A percentile compares a stretch with the other conserved stretches of the same genome.
Evolutionary conservation across 1,140 invertebrate species (phyloP).

Genomic region (Belonocnema kinseyi): DNA sequence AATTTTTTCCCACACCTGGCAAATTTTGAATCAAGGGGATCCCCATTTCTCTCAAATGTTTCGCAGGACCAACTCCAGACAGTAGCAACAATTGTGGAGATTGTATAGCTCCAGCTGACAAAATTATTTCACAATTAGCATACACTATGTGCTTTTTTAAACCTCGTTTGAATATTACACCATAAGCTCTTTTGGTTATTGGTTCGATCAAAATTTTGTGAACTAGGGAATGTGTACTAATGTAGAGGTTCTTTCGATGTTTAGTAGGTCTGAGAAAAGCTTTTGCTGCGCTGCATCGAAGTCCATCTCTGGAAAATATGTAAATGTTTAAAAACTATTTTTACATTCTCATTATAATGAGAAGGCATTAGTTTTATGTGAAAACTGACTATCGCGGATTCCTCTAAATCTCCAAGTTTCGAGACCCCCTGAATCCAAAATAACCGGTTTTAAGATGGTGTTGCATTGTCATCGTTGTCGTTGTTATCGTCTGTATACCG

Average conservation of each 20-base stretch:
- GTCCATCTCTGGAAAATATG: constrained; percentile 78
- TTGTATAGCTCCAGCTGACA: constrained; percentile 83
- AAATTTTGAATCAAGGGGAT: constrained; percentile 76
- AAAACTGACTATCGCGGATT: too few relatives aligned
- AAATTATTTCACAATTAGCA: constrained; percentile 82
- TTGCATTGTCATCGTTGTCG: too few relatives aligned
- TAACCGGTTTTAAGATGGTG: too few relatives aligned
- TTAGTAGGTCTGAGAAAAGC: constrained; percentile 85
- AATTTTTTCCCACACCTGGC: constrained; percentile 87
- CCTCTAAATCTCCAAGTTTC: too few relatives aligned
- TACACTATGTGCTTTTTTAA: constrained; percentile 71
- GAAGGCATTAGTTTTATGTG: too few relatives aligned
- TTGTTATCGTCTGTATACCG: too few relatives aligned
- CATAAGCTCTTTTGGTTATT: constrained; percentile 76
- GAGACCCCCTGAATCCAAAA: too few relatives aligned
- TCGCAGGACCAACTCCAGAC: constrained; percentile 83
- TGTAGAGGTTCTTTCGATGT: constrained; percentile 84
- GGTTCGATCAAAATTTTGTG: constrained; percentile 81
- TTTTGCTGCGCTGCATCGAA: constrained; percentile 88
- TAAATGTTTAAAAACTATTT: background rate
- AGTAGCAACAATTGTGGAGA: constrained; percentile 90
- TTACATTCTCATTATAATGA: too few relatives aligned
- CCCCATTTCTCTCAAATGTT: constrained; percentile 77
- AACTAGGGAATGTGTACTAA: constrained; percentile 81
- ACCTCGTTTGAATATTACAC: constrained; percentile 79